phyloP scores from a whole-genome alignment of 2,797 vertebrate species.

The Mastacembelus armatus region DNA sequence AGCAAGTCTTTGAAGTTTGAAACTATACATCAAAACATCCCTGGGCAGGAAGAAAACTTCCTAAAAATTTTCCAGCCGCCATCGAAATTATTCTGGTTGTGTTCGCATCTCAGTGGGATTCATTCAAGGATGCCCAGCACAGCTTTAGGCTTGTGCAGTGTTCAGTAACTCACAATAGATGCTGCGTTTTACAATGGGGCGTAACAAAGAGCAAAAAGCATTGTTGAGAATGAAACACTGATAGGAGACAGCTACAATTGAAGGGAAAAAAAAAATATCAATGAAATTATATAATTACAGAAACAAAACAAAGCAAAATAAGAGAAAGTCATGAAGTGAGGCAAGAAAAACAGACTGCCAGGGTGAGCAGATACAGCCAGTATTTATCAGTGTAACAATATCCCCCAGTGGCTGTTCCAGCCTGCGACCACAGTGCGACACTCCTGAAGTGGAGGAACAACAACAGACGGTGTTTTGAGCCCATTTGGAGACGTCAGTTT shows the following conservation, averaged over 20 bases:
- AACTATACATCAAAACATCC: constrained; percentile 51
- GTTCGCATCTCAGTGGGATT: constrained; percentile 44
- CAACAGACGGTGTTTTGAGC: constrained; percentile 62
- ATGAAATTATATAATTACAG: not conserved
- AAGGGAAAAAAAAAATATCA: not conserved
- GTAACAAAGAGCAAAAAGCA: constrained; percentile 6
- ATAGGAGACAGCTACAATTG: constrained; percentile 2
- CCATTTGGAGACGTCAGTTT: constrained; percentile 54
- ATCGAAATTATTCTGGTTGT: constrained; percentile 52
- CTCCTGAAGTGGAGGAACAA: constrained; percentile 45
- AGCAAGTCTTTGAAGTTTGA: constrained; percentile 23
- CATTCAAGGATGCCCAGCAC: constrained; percentile 23
- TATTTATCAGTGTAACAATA: constrained; percentile 16
- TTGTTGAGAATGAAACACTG: not conserved
- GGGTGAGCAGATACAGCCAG: constrained; percentile 37
- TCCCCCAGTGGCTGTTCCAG: constrained; percentile 29
- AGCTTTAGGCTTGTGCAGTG: constrained; percentile 32
- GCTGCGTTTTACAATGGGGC: not conserved
- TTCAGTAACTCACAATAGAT: constrained; percentile 9
- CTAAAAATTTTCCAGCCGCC: constrained; percentile 36
- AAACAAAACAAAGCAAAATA: not conserved
- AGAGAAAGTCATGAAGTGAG: not conserved
- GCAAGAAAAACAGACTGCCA: constrained; percentile 9
- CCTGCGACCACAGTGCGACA: constrained; percentile 42
- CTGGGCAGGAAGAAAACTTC: constrained; percentile 36